phyloP scores from a whole-genome alignment of 2,797 vertebrate species.

The Pelodytes ibericus region DNA sequence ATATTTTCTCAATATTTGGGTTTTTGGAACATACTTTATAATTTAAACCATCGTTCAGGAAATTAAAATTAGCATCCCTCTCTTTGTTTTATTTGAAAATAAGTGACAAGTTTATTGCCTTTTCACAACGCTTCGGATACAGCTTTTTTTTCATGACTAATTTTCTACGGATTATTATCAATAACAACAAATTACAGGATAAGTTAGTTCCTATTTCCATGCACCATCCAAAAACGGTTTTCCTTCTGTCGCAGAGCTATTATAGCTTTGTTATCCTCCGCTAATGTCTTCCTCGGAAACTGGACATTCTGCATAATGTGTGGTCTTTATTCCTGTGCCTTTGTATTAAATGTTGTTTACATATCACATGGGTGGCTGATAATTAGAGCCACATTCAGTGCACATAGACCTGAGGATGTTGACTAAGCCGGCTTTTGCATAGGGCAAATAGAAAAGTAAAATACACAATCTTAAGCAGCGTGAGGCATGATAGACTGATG shows the following conservation, averaged over 20 bases:
- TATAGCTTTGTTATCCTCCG: not conserved
- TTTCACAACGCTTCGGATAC: too few relatives aligned
- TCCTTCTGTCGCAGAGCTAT: not conserved
- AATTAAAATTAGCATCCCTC: too few relatives aligned
- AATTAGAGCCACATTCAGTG: conserved; percentile 38
- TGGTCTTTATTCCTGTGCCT: not conserved
- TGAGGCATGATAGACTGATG: conserved; percentile 40
- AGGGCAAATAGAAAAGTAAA: conserved; percentile 24
- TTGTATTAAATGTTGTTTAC: conserved; percentile 44
- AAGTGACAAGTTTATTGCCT: too few relatives aligned
- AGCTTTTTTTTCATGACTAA: too few relatives aligned
- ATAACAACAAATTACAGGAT: not conserved
- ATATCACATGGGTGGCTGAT: conserved; percentile 31
- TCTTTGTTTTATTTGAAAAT: too few relatives aligned
- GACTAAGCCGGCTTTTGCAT: conserved; percentile 16
- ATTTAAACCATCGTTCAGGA: too few relatives aligned
- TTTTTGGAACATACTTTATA: too few relatives aligned
- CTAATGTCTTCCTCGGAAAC: not conserved
- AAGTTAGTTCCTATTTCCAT: not conserved
- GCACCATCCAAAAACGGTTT: not conserved
- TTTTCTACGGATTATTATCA: too few relatives aligned
- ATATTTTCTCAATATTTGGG: too few relatives aligned
- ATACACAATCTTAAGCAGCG: conserved; percentile 32
- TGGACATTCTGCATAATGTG: conserved; percentile 12
- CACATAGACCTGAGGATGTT: not conserved